These are phyloP conservation scores for Pseudomyrmex dendroicus DNA, from an alignment of 1,140 invertebrate genomes.

Conservation along the genomic window DNA sequence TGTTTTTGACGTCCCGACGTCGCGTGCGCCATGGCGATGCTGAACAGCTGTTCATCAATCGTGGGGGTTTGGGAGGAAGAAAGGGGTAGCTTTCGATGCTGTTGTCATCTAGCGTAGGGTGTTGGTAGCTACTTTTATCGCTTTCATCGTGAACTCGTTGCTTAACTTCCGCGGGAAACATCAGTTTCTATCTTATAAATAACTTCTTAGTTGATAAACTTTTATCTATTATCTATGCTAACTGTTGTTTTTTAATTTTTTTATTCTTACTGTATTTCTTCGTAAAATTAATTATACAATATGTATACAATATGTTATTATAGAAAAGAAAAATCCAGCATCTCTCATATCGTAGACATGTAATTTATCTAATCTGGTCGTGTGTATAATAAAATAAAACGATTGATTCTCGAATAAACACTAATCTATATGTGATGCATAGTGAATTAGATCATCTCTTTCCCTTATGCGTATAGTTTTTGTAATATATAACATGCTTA, in stretches of 20 bases:
- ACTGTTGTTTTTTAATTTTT: neutral
- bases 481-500: slow-evolving; percentile 41
- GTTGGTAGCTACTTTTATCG: neutral
- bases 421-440: neutral
- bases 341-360: neutral
- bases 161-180: slow-evolving; percentile 31
- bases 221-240: neutral
- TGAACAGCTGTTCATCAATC: slow-evolving; percentile 67
- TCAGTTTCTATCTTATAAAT: slow-evolving; percentile 10
- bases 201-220: neutral
- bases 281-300: neutral
- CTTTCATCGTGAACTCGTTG: neutral
- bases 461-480: slow-evolving; percentile 19
- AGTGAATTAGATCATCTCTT: slow-evolving; percentile 1
- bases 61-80: slow-evolving; percentile 38
- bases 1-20: slow-evolving; percentile 61
- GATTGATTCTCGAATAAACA: too few species aligned
- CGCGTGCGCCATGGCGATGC: slow-evolving; percentile 72
- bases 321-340: too few species aligned
- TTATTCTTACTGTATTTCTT: neutral
- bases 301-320: neutral
- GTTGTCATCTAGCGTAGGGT: slow-evolving; percentile 50
- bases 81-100: neutral
- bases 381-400: too few species aligned
- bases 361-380: neutral